Percentiles rank a stretch among this genome's conserved stretches.
These are phyloP conservation scores for Hippotragus niger DNA, from an alignment of 2,113 vertebrate species.

Conservation along the genomic window DNA sequence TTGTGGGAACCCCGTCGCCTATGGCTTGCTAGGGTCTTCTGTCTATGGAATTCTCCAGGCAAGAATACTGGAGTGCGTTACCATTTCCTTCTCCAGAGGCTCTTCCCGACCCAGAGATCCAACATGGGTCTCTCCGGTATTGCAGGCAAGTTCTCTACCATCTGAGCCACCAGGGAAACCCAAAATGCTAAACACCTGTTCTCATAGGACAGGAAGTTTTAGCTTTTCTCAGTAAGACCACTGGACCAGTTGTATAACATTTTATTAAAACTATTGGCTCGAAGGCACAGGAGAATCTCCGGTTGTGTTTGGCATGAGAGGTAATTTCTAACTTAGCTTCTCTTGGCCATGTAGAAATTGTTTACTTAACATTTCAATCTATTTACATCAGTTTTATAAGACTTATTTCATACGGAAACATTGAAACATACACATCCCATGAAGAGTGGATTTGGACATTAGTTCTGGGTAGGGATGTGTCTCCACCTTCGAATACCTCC, in stretches of 20 bases:
- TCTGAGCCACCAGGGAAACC: not conserved
- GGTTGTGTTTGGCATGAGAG: not conserved
- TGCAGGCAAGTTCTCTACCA: not conserved
- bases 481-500: not conserved
- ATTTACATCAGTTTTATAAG: not conserved
- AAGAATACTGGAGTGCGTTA: not conserved
- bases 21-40: not conserved
- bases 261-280: not conserved
- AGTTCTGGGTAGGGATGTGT: not conserved
- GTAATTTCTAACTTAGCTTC: not conserved
- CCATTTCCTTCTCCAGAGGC: not conserved
- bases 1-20: not conserved
- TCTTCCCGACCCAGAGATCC: not conserved
- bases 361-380: not conserved
- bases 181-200: not conserved
- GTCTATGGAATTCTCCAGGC: not conserved
- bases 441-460: not conserved
- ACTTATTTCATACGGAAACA: not conserved
- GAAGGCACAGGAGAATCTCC: not conserved
- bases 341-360: not conserved
- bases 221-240: not conserved
- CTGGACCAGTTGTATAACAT: too few species aligned
- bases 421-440: not conserved
- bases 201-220: not conserved
- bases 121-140: not conserved